Base-by-base conservation (phyloP, 2,888 invertebrate species). In the Tridacna gigas region DNA sequence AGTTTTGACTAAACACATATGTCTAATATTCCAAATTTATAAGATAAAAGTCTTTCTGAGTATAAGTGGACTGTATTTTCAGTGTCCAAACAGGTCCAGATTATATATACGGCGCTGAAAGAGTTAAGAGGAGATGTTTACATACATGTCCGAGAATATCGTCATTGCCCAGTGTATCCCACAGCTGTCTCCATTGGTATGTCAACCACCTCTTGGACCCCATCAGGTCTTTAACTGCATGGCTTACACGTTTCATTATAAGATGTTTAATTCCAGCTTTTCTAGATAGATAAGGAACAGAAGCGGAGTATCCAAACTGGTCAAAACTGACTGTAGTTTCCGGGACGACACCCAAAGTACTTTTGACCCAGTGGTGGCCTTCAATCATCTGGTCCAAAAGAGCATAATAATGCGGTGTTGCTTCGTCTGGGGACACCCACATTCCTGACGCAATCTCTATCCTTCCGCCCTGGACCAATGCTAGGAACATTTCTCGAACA, bases 161-260 rank as follows among this genome's bases (percentile, higher is more conserved):
- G 9, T 92, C 88, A 9, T 95, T 69, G 0, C 89, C 90, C 13
- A 86, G 63, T n/a, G 80, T 48, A 84, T 95, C 95, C 90, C 95
- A 99, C 47, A 97, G 96, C 51, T 98, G 98, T 0, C 97, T 95
- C 99, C 99, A 99, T 79, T 97, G 95, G 94, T 99, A 99, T 92
- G 98, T 98, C 22, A 98, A 97, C 88, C 92, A 91, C 92, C 97
- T 97, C 88, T 97, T 96, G 88, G 97, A 96, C 0, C 98, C 98
- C 88, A 99, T 96, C 60, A 91, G 80, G 12, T 90, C 82, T 97
- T 99, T 99, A 97, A 99, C 98, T 96, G 4, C 97, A 97, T 97
- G 96, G 83, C 93, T 91, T 13, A 93, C 89, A n/a, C 94, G 87
- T 75, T 92, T 87, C 12, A 94, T 90, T 0, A 92, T 88, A 83